phyloP scores from a whole-genome alignment of 1,140 invertebrate genomes.

The Euwallacea fornicatus region DNA sequence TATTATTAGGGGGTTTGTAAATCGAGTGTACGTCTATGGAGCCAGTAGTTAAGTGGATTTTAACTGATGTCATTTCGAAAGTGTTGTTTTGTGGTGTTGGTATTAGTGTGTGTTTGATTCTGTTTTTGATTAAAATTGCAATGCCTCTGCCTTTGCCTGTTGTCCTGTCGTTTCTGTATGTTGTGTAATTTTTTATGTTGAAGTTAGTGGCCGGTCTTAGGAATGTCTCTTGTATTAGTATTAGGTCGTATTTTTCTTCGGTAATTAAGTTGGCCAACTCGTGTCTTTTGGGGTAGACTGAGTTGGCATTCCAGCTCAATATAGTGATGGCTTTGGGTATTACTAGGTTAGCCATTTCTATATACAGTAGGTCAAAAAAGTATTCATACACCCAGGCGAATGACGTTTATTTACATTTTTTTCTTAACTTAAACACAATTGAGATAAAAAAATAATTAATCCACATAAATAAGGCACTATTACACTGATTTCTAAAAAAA shows the following conservation, averaged over 20 bases:
- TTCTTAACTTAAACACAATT: too few relatives aligned
- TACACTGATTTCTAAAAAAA: too few relatives aligned
- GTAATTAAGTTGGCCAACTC: not conserved
- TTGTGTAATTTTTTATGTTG: not conserved
- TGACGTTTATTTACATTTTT: too few relatives aligned
- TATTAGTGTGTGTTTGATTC: not conserved
- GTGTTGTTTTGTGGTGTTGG: not conserved
- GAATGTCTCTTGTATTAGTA: not conserved
- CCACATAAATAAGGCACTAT: too few relatives aligned
- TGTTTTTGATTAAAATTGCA: not conserved
- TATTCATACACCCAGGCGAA: too few relatives aligned
- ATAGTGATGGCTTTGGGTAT: not conserved
- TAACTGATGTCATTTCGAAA: not conserved
- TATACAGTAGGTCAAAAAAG: too few relatives aligned
- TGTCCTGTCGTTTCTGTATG: not conserved
- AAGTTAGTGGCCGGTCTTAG: not conserved
- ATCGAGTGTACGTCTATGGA: not conserved
- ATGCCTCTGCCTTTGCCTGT: not conserved
- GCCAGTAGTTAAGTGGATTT: not conserved
- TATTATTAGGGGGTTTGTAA: not conserved
- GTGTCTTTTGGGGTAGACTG: not conserved
- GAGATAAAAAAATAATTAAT: too few relatives aligned
- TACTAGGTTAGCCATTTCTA: not conserved
- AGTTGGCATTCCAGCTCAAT: not conserved
- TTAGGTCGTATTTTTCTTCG: not conserved